Conservation (phyloP, 1,140 invertebrate genomes). For the Nomia melanderi region DNA sequence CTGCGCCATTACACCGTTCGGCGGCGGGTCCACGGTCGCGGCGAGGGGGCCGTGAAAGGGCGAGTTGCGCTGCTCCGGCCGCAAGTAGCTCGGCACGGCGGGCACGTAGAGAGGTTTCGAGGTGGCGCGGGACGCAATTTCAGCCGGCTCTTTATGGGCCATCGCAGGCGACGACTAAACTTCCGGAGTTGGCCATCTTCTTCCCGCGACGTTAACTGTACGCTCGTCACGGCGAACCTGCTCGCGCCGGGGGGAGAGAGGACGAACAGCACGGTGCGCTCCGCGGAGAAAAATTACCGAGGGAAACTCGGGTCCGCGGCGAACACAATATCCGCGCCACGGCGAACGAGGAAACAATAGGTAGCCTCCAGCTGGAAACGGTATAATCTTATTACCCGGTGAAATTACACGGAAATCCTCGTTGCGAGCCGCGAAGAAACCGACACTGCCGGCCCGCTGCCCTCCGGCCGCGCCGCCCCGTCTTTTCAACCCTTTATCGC, state of each 20-base stretch:
- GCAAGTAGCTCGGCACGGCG: not conserved
- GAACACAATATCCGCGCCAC: constrained; percentile 2
- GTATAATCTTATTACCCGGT: constrained; percentile 53
- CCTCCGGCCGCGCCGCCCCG: not conserved
- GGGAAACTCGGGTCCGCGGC: not conserved
- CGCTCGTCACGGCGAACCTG: not conserved
- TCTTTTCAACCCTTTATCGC: not conserved
- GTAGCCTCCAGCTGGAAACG: constrained; percentile 17
- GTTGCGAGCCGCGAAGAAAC: constrained; percentile 2
- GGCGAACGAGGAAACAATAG: constrained; percentile 38
- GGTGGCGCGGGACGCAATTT: constrained; percentile 46
- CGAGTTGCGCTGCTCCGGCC: not conserved
- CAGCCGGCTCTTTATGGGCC: constrained; percentile 53
- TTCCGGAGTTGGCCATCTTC: constrained; percentile 34
- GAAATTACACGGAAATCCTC: constrained; percentile 45
- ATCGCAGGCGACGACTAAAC: constrained; percentile 53
- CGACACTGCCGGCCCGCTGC: not conserved
- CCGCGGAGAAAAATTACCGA: constrained; percentile 12
- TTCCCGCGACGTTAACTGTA: constrained; percentile 25
- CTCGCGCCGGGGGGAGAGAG: not conserved
- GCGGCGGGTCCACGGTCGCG: not conserved
- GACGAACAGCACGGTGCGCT: no score
- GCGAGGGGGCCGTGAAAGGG: not conserved
- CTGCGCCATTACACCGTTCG: constrained; percentile 28
- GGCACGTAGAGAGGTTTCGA: constrained; percentile 24